A percentile compares a stretch with the other conserved stretches of the same genome.
These are phyloP conservation scores for Limenitis camilla DNA, from an alignment of 2,888 invertebrate genomes.

Conservation along the genomic window DNA sequence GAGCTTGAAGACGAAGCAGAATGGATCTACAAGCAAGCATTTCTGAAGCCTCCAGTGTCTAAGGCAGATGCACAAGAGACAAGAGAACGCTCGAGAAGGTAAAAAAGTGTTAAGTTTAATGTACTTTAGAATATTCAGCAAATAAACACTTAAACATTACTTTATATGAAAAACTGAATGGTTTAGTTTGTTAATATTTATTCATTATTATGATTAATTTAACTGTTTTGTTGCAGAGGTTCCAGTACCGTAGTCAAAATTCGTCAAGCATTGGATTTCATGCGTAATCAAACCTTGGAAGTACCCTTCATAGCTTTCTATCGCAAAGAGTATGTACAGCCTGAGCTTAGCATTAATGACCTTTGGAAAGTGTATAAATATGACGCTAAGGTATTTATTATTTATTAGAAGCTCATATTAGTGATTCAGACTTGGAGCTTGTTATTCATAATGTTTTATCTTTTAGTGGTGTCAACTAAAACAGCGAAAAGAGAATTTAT, in stretches of 20 bases:
- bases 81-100: slow-evolving; percentile 59
- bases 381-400: slow-evolving; percentile 83
- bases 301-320: slow-evolving; percentile 99
- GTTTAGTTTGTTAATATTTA: too few relatives aligned
- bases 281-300: slow-evolving; percentile 95
- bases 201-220: neutral
- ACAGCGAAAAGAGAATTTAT: slow-evolving; percentile 86
- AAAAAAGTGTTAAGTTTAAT: neutral
- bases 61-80: slow-evolving; percentile 78
- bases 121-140: too few relatives aligned
- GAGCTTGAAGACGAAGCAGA: slow-evolving; percentile 96
- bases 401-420: neutral
- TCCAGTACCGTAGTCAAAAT: slow-evolving; percentile 88
- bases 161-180: too few relatives aligned
- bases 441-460: slow-evolving; percentile 1
- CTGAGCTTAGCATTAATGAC: slow-evolving; percentile 94
- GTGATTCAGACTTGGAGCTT: neutral
- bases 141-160: too few relatives aligned
- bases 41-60: slow-evolving; percentile 87
- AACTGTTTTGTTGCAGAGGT: slow-evolving; percentile 53
- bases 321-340: slow-evolving; percentile 97
- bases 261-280: slow-evolving; percentile 94
- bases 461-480: slow-evolving; percentile 89
- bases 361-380: slow-evolving; percentile 98
- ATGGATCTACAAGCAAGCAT: slow-evolving; percentile 99